Percentiles rank a stretch among this genome's conserved stretches.
These are phyloP conservation scores for Phaethornis superciliosus DNA, from an alignment of 2,113 vertebrate species.

Conservation along the genomic window DNA sequence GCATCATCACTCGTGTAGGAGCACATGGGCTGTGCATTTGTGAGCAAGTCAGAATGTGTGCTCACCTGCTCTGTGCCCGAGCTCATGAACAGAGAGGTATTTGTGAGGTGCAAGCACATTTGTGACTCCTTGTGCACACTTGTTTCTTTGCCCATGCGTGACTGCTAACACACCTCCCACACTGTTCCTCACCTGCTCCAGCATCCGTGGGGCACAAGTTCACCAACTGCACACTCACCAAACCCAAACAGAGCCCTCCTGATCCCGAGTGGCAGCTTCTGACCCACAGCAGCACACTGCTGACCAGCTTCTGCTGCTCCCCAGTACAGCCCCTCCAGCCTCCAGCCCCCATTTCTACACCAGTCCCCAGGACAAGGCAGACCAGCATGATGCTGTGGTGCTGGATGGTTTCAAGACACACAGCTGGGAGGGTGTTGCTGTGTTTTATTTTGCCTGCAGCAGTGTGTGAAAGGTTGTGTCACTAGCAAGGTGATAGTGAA, in stretches of 20 bases:
- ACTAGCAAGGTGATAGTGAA: background rate
- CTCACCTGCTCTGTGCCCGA: accelerated
- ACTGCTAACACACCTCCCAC: too few species aligned
- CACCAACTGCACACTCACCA: accelerated
- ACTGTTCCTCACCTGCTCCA: accelerated
- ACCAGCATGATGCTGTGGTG: accelerated
- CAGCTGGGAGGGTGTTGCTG: accelerated
- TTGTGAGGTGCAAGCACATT: background rate
- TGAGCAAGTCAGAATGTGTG: accelerated
- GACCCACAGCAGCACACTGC: accelerated
- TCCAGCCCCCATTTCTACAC: background rate
- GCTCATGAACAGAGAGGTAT: accelerated
- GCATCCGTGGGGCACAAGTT: accelerated
- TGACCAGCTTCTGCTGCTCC: accelerated
- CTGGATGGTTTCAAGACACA: background rate
- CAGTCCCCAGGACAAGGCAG: background rate
- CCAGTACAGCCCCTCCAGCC: accelerated
- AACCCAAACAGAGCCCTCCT: background rate
- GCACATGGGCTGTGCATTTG: accelerated
- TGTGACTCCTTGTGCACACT: background rate
- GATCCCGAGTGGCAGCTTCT: accelerated
- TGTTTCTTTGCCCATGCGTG: accelerated
- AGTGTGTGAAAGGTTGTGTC: accelerated
- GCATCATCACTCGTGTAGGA: background rate
- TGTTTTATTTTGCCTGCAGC: background rate